Evolutionary conservation across 2,888 invertebrate genomes (phyloP), one percentile per base, ranked within the genome.

Genomic region (Gymnoscelis rufifasciata): DNA sequence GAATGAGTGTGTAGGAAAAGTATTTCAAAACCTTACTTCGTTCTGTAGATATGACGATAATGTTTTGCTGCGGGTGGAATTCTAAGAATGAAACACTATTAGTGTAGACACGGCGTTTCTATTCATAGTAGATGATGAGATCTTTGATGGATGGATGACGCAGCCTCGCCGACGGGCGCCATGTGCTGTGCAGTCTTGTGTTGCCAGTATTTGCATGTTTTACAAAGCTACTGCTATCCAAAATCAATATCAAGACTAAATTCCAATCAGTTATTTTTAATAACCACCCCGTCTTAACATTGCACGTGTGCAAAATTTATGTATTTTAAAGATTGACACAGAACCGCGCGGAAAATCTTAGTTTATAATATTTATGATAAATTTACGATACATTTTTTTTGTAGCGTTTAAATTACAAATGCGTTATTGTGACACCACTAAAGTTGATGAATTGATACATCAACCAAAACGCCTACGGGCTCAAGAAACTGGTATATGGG

Each of bases 81-180:
- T 79, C 78, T 59, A 68, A 76, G 84, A 83, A 86, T 78, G 81
- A 71, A 75, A 72, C 72, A 72, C 66, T 77, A 78, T 63, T 54
- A 54, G 49, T 49, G 48, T 54, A 43, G 47, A 29, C 49, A 43
- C 66, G 69, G 66, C 62, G 57, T 33, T 74, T 73, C 84, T 87
- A 88, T 84, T 84, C 74, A 69, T 83, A 79, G 82, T 68, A 47
- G 56, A 74, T 80, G 84, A 83, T 83, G 81, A 79, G 73, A 71
- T 72, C 68, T 73, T 69, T 78, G 83, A 82, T 78, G 78, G 83
- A 81, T 82, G 73, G 70, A 78, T 86, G 86, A 84, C 83, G 86
- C 72, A 80, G 71, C 79, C 78, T 79, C 80, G 78, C 64, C 68
- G 72, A 60, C 47, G 49, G 52, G 41, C 49, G 42, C 33, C 28